Percentiles rank a stretch among this genome's conserved stretches.
Evolutionary conservation across 2,797 vertebrate species (phyloP).

Genomic region (Poeciliopsis paucimaculata): DNA sequence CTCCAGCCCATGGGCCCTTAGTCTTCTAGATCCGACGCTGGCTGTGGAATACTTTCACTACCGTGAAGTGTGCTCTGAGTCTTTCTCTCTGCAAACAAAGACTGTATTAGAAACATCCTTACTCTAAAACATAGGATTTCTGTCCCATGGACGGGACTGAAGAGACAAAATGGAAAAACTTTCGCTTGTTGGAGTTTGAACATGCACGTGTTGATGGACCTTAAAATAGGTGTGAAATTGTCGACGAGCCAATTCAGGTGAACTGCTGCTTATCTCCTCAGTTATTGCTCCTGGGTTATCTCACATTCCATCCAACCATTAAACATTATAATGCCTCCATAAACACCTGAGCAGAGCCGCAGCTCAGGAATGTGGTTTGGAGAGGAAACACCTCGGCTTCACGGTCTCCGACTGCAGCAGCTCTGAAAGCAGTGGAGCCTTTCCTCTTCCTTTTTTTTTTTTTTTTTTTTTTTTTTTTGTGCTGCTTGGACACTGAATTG

Average conservation of each 20-base stretch:
- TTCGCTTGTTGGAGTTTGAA: constrained; percentile 9
- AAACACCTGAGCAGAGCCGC: not conserved
- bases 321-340: not conserved
- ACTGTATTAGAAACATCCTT: not conserved
- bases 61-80: not conserved
- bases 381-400: not conserved
- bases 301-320: constrained; percentile 15
- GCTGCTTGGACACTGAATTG: not conserved
- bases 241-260: not conserved
- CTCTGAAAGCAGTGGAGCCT: not conserved
- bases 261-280: constrained; percentile 2
- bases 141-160: not conserved
- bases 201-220: not conserved
- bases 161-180: not conserved
- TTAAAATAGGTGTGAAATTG: constrained; percentile 4
- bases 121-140: not conserved
- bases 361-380: not conserved
- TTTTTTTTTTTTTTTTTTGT: not conserved
- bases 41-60: not conserved
- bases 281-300: constrained; percentile 9
- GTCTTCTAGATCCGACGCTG: too few species aligned
- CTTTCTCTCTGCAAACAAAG: not conserved
- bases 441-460: not conserved
- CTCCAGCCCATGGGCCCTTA: too few species aligned
- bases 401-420: not conserved